These are phyloP conservation scores for Temnothorax longispinosus DNA, from an alignment of 1,140 invertebrate genomes.

Conservation along the genomic window DNA sequence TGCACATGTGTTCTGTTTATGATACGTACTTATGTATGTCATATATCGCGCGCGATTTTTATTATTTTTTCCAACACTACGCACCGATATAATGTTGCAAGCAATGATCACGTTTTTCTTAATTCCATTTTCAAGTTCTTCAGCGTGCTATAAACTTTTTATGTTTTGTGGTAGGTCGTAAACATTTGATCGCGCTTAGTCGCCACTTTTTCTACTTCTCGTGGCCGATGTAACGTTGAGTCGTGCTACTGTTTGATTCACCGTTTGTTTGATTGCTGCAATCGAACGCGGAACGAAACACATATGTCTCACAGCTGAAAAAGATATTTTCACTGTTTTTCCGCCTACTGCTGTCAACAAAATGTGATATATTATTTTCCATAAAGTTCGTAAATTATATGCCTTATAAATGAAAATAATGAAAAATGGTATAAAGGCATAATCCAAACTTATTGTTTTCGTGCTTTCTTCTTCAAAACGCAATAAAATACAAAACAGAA, in stretches of 20 bases:
- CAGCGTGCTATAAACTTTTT: constrained; percentile 37
- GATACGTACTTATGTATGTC: background rate
- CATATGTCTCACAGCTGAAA: background rate
- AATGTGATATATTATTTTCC: constrained; percentile 18
- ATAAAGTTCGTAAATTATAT: background rate
- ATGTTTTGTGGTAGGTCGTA: background rate
- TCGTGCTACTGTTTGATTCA: background rate
- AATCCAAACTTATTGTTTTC: background rate
- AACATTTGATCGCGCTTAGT: constrained; percentile 29
- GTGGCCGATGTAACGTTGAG: background rate
- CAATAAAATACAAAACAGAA: background rate
- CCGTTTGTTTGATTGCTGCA: background rate
- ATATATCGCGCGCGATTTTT: constrained; percentile 21
- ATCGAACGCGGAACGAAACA: background rate
- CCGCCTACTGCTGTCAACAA: background rate
- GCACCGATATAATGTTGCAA: background rate
- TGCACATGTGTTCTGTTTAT: background rate
- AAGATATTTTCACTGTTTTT: background rate
- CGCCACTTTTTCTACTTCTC: background rate
- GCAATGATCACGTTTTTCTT: background rate
- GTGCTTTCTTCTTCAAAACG: background rate
- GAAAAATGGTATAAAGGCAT: background rate
- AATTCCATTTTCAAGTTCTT: constrained; percentile 32
- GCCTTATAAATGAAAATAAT: background rate
- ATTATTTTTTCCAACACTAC: background rate